Evolutionary conservation across 2,797 vertebrate genomes (phyloP), one percentile per base, ranked within the genome.

Genomic region (Oreortyx pictus): DNA sequence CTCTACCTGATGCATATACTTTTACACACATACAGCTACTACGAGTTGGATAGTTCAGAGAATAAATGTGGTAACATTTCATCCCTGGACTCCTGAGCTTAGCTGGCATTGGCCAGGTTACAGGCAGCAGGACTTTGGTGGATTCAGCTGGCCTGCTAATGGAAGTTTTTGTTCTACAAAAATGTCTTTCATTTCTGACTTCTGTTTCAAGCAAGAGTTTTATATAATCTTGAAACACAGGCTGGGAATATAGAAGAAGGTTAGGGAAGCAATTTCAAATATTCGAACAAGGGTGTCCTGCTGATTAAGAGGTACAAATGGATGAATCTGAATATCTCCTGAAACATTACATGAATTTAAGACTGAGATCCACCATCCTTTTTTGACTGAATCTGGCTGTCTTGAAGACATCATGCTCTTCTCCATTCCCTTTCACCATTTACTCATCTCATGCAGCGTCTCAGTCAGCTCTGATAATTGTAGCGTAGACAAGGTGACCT

Each of bases 1-100:
- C 64, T 89, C 46, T 16, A 35, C 1, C 11, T 41, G 8, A 24
- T 71, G 56, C 5, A 1, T 37, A 11, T 16, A 66, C 89, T 95
- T 96, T 93, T 72, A 93, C 59, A 88, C 64, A 79, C 47, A 61
- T 50, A 47, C 39, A 57, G 2, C 70, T 82, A 84, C 29, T 14
- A 77, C 64, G 41, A 86, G 62, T 75, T 29, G 44, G 56, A 67
- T 35, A 14, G 20, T 79, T 61, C 25, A 20, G 33, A 73, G 49
- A 72, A 90, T 83, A 62, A 86, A 50, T 3, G 11, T 0, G 1
- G 44, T 75, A 83, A 77, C 3, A 6, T 94, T 96, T 94, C 87
- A 70, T 35, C 52, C 31, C 2, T 19, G 25, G 35, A 89, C 25
- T 67, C 43, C 82, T 61, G 65, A 83, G 20, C 3, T 74, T 19